Evolutionary conservation across 2,113 vertebrate species (phyloP).

Genomic region (Heterotis niloticus): DNA sequence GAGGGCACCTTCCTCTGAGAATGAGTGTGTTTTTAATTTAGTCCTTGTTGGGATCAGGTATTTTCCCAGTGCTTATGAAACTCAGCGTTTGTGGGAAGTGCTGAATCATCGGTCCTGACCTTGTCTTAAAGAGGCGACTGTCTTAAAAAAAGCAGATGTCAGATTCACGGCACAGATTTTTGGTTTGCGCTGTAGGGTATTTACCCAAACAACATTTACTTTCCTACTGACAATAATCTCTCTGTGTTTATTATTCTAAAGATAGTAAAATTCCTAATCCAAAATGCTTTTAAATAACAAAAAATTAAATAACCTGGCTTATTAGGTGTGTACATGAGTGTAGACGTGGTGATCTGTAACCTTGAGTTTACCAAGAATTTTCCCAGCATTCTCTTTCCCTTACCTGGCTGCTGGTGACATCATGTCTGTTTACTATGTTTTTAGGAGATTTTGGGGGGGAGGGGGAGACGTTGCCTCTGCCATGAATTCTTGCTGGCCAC

Average conservation of each 20-base stretch:
- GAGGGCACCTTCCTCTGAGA: background rate
- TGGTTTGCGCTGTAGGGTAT: background rate
- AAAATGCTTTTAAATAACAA: no score
- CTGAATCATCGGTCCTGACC: slow-evolving; percentile 44
- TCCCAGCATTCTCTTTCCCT: no score
- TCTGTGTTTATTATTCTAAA: no score
- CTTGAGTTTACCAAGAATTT: no score
- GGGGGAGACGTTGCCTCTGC: background rate
- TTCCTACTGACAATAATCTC: no score
- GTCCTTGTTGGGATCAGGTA: slow-evolving; percentile 34
- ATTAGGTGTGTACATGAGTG: no score
- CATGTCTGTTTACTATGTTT: background rate
- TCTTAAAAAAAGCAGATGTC: slow-evolving; percentile 40
- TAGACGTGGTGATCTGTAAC: no score
- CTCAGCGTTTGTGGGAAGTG: slow-evolving; percentile 33
- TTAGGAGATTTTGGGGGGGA: background rate
- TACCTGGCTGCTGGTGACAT: background rate
- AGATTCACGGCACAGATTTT: slow-evolving; percentile 9
- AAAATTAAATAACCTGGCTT: no score
- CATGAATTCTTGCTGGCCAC: background rate
- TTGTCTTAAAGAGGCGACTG: background rate
- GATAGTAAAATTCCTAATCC: no score
- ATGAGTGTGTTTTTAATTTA: background rate
- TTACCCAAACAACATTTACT: background rate
- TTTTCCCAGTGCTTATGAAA: slow-evolving; percentile 26